Base-by-base conservation (phyloP, 2,888 invertebrate genomes). In the Argyra leucocephala region DNA sequence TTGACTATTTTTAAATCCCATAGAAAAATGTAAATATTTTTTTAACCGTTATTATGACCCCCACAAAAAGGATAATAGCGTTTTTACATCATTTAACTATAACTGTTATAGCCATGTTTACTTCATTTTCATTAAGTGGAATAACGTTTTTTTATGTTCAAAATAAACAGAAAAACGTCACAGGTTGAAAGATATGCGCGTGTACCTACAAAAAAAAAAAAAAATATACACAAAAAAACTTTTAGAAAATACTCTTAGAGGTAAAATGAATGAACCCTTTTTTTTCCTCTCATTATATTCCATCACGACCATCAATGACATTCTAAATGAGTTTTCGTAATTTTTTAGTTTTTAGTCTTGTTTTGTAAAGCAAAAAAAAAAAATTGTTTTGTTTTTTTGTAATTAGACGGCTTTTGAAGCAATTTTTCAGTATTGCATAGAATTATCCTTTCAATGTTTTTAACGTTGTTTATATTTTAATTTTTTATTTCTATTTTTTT, bases 361-460 rank as follows among this genome's bases (percentile, higher is more conserved):
- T n/a, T n/a, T 48, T 18, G 48, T 48, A 48, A 37, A 48, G 18
- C 18, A 48, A 48, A 48, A 12, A n/a, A 48, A 48, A 48, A 18
- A 2, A 48, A 48, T 3, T 3, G n/a, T n/a, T n/a, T n/a, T n/a
- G n/a, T n/a, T 48, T 48, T 48, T 48, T 48, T 48, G 2, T 48
- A 48, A 48, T 48, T 48, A 48, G 48, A 48, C 48, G 48, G 48
- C 48, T 48, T 48, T 48, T 48, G n/a, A 48, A 48, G n/a, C 18
- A n/a, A 48, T 48, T 48, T 48, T 48, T 48, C 48, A 48, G 15
- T 48, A 48, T 5, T n/a, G n/a, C 5, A n/a, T 18, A n/a, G 48
- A 48, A 48, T 12, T 48, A 48, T 48, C 48, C 48, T 48, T 48
- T 48, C 18, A 5, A 5, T 48, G 48, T 15, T 48, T 2, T 6